Conservation (phyloP, 2,888 invertebrate species). For the Ochlodes sylvanus region DNA sequence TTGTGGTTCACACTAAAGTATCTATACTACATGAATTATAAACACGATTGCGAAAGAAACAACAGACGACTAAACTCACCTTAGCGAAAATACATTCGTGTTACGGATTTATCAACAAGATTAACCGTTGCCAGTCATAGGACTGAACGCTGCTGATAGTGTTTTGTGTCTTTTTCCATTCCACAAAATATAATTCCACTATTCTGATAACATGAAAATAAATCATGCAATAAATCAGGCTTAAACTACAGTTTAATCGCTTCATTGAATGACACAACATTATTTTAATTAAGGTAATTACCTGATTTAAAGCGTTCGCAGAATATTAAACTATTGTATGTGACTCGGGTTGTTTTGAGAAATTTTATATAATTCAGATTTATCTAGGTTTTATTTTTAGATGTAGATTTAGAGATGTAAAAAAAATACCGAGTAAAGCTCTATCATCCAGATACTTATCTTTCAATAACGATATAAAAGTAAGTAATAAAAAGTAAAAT, state of each 20-base stretch:
- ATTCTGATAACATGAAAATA: constrained; percentile 25
- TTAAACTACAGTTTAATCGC: constrained; percentile 23
- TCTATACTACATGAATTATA: not conserved
- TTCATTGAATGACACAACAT: constrained; percentile 21
- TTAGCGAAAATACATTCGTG: constrained; percentile 1
- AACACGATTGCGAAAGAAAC: too few relatives aligned
- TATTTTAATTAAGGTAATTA: constrained; percentile 25
- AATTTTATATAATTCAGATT: too few relatives aligned
- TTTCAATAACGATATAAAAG: not conserved
- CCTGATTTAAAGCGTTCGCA: constrained; percentile 15
- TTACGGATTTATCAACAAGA: constrained; percentile 3
- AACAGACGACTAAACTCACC: not conserved
- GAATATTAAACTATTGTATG: not conserved
- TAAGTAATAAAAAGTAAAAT: not conserved
- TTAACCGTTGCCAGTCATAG: not conserved
- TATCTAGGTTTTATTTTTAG: too few relatives aligned
- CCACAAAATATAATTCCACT: constrained; percentile 4
- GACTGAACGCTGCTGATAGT: constrained; percentile 2
- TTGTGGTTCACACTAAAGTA: too few relatives aligned
- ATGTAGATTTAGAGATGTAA: too few relatives aligned
- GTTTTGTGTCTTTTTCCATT: not conserved
- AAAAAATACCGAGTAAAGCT: too few relatives aligned
- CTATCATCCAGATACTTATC: too few relatives aligned
- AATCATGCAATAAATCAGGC: constrained; percentile 20
- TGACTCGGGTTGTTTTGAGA: too few relatives aligned